Base-by-base conservation (phyloP, 2,797 vertebrate genomes). In the Siniperca obscura region DNA sequence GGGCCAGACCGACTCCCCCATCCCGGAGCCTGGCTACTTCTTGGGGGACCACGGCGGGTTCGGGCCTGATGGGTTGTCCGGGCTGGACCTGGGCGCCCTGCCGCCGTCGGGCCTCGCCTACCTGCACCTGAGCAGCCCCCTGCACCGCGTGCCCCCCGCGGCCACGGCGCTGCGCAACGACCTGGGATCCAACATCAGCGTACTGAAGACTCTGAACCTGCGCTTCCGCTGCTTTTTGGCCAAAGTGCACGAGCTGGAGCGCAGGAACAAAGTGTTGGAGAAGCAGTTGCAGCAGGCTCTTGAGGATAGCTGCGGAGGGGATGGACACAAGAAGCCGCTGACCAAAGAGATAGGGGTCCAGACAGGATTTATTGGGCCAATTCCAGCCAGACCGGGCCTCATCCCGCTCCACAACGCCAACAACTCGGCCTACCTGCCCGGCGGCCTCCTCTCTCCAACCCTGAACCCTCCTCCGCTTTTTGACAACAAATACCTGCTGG, bases 161-260 rank as follows among this genome's bases (percentile, higher is more conserved):
- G 96, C 97, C 86, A 96, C 96, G 80, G 97, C 96, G 17, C 95
- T 98, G 87, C 96, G 97, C 81, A 97, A 97, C 87, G 97, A 98
- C 95, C 92, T 98, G 92, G 97, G 97, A 10, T 98, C 97, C 91
- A 98, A 98, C 94, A 98, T 98, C 91, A 96, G 95, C 87, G 97
- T 98, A 56, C 95, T 98, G 69, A 98, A 98, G 95, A 97, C 97
- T 1, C 95, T 98, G 21, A 98, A 98, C 91, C 92, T 98, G 75
- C 96, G 97, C 0, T 98, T 98, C 92, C 96, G 97, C 70, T 98
- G 97, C 91, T 98, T 98, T 86, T 80, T 98, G 90, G 97, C 97
- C 76, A 97, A 97, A 88, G 97, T 98, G 65, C 97, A 98, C 36
- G 97, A 98, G 90, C 90, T 98, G 83, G 97, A 98, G 93, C 96